A percentile compares a stretch with the other conserved stretches of the same genome.
Conservation (phyloP, 2,888 invertebrate genomes). For the Drosophila ezoana region DNA sequence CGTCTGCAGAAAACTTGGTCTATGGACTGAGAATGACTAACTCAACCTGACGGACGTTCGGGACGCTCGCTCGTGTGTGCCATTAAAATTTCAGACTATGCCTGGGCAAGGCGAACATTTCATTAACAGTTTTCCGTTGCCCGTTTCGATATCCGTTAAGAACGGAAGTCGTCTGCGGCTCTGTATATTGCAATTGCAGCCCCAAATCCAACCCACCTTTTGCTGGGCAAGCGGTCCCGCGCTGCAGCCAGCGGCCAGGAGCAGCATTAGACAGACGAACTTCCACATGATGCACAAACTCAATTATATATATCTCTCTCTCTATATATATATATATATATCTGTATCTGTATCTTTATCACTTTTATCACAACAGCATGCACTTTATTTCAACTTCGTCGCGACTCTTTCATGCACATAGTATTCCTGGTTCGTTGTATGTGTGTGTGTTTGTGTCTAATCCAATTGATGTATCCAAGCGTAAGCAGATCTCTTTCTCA, state of each 20-base stretch:
- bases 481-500: constrained; percentile 11
- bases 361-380: constrained; percentile 31
- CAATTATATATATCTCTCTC: constrained; percentile 25
- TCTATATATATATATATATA: background rate
- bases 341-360: constrained; percentile 28
- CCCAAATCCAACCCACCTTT: constrained; percentile 77
- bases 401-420: constrained; percentile 51
- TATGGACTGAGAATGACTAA: constrained; percentile 38
- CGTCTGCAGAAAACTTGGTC: constrained; percentile 13
- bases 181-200: constrained; percentile 21
- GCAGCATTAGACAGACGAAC: constrained; percentile 71
- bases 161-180: constrained; percentile 62
- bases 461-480: constrained; percentile 45
- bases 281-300: constrained; percentile 77
- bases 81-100: constrained; percentile 61
- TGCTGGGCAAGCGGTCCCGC: constrained; percentile 79
- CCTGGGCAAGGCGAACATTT: constrained; percentile 49
- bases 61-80: constrained; percentile 4
- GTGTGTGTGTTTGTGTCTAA: constrained; percentile 27
- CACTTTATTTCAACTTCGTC: constrained; percentile 12
- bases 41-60: constrained; percentile 13
- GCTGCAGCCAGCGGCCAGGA: constrained; percentile 74
- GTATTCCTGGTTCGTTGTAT: constrained; percentile 61
- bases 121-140: constrained; percentile 67
- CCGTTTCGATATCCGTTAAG: constrained; percentile 66